phyloP scores from a whole-genome alignment of 2,888 invertebrate species.

The Caenorhabditis doughertyi region DNA sequence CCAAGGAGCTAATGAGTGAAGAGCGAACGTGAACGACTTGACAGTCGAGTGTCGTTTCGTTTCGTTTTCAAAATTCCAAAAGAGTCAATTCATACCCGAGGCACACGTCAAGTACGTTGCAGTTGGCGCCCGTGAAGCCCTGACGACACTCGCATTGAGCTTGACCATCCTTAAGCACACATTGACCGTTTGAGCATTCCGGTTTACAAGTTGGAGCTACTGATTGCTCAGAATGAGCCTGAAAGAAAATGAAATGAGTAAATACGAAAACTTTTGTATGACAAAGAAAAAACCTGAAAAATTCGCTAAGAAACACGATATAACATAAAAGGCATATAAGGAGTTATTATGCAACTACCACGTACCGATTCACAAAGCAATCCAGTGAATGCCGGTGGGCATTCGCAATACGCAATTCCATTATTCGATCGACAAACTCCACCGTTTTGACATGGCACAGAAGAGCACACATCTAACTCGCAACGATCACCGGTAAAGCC shows the following conservation, averaged over 20 bases:
- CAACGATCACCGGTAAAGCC: conserved; percentile 77
- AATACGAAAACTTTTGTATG: not conserved
- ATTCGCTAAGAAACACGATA: conserved; percentile 24
- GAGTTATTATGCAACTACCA: conserved; percentile 24
- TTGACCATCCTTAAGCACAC: conserved; percentile 63
- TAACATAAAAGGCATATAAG: conserved; percentile 22
- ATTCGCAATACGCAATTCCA: conserved; percentile 76
- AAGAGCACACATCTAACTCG: conserved; percentile 75
- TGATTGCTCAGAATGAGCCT: conserved; percentile 28
- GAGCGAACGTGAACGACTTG: conserved; percentile 23
- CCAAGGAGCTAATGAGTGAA: conserved; percentile 39
- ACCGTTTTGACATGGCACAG: conserved; percentile 76
- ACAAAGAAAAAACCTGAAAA: not conserved
- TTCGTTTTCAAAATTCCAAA: conserved; percentile 17
- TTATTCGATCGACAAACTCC: conserved; percentile 68
- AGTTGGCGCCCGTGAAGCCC: conserved; percentile 80
- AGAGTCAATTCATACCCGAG: conserved; percentile 70
- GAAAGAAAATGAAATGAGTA: conserved; percentile 1
- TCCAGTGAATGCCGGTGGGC: conserved; percentile 73
- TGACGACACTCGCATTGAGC: conserved; percentile 73
- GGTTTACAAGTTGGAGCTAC: conserved; percentile 61
- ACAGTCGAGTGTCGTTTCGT: conserved; percentile 43
- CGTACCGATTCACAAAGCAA: conserved; percentile 75
- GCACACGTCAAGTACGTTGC: conserved; percentile 80
- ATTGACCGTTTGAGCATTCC: conserved; percentile 72